Conservation (phyloP, 2,888 invertebrate species). For the Gandaritis pyraliata region DNA sequence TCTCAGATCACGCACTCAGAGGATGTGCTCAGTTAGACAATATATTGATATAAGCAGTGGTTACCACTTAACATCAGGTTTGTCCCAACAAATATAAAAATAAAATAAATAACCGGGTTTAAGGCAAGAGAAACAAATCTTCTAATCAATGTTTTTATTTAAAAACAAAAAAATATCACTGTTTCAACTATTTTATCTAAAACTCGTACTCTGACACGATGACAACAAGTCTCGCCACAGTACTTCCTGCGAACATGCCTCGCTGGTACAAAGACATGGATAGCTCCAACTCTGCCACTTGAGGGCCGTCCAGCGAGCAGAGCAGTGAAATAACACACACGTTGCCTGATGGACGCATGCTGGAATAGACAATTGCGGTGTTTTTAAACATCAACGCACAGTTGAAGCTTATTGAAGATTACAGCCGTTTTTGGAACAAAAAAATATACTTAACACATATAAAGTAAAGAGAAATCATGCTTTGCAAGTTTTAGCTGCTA, state of each 20-base stretch:
- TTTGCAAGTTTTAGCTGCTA: no score
- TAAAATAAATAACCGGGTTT: no score
- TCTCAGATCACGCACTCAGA: no score
- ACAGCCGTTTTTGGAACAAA: no score
- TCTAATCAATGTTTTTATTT: constrained; percentile 10
- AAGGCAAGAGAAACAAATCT: background rate
- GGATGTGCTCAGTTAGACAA: no score
- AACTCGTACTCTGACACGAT: constrained; percentile 90
- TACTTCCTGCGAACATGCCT: constrained; percentile 90
- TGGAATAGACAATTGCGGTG: constrained; percentile 47
- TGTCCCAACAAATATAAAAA: no score
- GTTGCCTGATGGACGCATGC: constrained; percentile 85
- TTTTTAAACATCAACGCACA: no score
- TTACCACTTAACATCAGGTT: no score
- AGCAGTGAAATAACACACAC: constrained; percentile 90
- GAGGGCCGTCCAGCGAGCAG: constrained; percentile 91
- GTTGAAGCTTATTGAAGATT: no score
- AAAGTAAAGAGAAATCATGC: no score
- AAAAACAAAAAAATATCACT: constrained; percentile 34
- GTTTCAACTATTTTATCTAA: constrained; percentile 7
- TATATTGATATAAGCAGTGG: no score
- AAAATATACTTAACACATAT: no score
- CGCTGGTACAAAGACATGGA: constrained; percentile 93
- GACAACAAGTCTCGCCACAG: constrained; percentile 92
- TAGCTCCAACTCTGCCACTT: constrained; percentile 94